Base-by-base conservation (phyloP, 2,888 invertebrate species). In the Stenurella melanura region DNA sequence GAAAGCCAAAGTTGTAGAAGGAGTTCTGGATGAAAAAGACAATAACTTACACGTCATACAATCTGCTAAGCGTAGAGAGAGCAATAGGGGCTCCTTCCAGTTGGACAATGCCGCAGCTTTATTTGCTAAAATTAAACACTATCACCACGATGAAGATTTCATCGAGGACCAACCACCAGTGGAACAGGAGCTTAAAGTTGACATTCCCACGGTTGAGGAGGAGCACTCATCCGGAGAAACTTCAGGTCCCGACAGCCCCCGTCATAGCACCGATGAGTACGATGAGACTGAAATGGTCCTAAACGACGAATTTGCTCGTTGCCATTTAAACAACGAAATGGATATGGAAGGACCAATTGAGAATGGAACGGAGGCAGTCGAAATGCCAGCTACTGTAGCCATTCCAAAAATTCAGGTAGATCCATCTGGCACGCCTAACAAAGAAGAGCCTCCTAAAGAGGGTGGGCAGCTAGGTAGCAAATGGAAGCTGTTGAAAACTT, bases 401-500 rank as follows among this genome's bases (percentile, higher is more conserved):
- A 87, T 92, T 73, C 92, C 92, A 1, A 89, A 90, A 84, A 91
- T 92, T 80, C 90, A 90, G 84, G 90, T 92, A 70, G 91, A 91
- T 19, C 74, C 85, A 84, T 87, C 73, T 87, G 89, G 66, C 86
- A 89, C 79, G 1, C 80, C 81, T 9, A 81, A 72, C 9, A 85
- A 87, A 76, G 88, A 88, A 57, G 88, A 89, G 75, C 81, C 81
- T 11, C 83, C 84, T 7, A 89, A 88, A 15, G 79, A 79, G 1
- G 88, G 91, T 15, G 93, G 92, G 12, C 92, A 94, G 58, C 92
- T 94, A 70, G 94, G 96, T 10, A 96, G 96, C 87, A 96, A 96
- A 88, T 97, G 97, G 97, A 97, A 97, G 88, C 91, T 97, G 61
- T 90, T 97, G 2, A 97, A 97, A 89, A 96, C 97, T 0, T 89